Conservation (phyloP, 2,797 vertebrate genomes). For the Chelmon rostratus region DNA sequence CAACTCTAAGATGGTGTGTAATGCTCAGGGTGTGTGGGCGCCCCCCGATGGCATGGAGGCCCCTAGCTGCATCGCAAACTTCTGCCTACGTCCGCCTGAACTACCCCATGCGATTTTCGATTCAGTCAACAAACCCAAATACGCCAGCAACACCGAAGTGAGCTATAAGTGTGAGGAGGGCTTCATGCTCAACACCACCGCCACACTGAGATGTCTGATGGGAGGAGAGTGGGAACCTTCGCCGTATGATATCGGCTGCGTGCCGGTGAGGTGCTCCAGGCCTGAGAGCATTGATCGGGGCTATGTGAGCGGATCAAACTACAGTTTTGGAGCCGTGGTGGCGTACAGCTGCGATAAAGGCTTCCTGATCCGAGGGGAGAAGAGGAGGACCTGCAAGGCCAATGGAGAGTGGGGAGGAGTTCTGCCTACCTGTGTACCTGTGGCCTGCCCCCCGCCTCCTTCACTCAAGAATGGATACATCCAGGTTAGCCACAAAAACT, state of each 20-base stretch:
- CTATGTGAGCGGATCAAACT: conserved; percentile 93
- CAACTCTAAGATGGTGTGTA: conserved; percentile 93
- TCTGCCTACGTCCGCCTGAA: conserved; percentile 91
- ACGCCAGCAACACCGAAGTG: conserved; percentile 90
- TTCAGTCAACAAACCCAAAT: conserved; percentile 92
- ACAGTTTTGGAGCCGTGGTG: conserved; percentile 95
- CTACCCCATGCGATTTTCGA: conserved; percentile 93
- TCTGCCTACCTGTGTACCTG: conserved; percentile 92
- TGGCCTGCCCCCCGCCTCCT: conserved; percentile 89
- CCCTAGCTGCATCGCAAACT: conserved; percentile 94
- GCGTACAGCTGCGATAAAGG: conserved; percentile 97
- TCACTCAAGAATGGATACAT: conserved; percentile 90
- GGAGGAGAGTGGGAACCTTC: conserved; percentile 94
- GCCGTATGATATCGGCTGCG: conserved; percentile 90
- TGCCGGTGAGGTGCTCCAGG: conserved; percentile 93
- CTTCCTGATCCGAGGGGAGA: conserved; percentile 95
- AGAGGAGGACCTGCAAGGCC: conserved; percentile 94
- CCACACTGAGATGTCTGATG: conserved; percentile 91
- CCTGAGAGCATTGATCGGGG: conserved; percentile 90
- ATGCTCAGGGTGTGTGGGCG: conserved; percentile 93
- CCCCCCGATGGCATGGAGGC: conserved; percentile 88
- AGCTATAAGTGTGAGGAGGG: conserved; percentile 98
- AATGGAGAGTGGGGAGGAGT: conserved; percentile 93
- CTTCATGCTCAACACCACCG: conserved; percentile 93
- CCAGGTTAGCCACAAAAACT: conserved; percentile 83